Percentiles rank a stretch among this genome's conserved stretches.
Evolutionary conservation across 1,140 invertebrate species (phyloP).

Genomic region (Paraescarpia echinospica): DNA sequence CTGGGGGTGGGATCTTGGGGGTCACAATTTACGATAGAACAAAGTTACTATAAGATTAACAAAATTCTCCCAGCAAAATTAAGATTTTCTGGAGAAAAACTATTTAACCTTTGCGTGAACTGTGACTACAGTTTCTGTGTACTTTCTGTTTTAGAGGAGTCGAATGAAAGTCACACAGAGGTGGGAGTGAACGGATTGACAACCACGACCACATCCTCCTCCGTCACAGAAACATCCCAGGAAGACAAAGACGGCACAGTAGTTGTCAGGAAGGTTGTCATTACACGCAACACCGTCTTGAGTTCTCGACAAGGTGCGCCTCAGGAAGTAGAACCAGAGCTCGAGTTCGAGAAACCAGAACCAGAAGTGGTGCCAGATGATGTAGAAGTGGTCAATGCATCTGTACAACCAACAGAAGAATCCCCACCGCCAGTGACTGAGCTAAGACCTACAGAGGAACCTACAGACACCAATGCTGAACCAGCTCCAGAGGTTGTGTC

Average conservation of each 20-base stretch:
- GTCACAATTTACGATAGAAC: no score
- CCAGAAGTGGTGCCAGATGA: neutral
- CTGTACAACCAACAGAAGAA: neutral
- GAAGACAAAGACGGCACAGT: neutral
- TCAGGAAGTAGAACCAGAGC: neutral
- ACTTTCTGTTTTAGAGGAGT: neutral
- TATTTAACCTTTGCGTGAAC: neutral
- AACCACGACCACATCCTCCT: neutral
- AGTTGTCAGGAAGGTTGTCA: neutral
- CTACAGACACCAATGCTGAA: neutral
- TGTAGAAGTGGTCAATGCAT: neutral
- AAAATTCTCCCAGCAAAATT: neutral
- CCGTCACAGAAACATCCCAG: neutral
- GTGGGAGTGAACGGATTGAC: neutral
- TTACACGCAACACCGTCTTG: neutral
- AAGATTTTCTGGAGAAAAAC: neutral
- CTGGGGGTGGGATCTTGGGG: no score
- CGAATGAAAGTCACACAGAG: neutral
- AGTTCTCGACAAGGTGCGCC: neutral
- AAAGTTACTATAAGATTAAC: neutral
- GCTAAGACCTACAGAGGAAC: neutral
- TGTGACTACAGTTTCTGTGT: neutral
- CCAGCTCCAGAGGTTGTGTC: neutral
- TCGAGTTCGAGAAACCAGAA: neutral
- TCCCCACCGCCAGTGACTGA: neutral